Evolutionary conservation across 2,888 invertebrate genomes (phyloP), one percentile per base, ranked within the genome.

Genomic region (Eumerus sabulonum): DNA sequence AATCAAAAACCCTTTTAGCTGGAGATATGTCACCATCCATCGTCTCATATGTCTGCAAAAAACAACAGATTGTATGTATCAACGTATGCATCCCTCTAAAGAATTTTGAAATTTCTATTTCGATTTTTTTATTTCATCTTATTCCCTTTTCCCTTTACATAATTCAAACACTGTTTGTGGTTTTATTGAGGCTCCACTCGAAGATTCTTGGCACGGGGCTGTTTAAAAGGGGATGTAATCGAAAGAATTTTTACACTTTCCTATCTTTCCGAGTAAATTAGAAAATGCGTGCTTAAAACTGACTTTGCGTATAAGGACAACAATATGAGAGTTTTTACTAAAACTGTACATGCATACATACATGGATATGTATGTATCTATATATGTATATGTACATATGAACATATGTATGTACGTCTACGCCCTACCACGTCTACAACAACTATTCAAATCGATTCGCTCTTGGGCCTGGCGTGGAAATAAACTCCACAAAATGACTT

Each of bases 401-500:
- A 4, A 27, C 7, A 7, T 27, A 27, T 4, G 27, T 27, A 27
- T 27, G 27, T 27, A 27, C 7, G 2, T 7, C 2, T 27, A 27
- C 7, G 7, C 7, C 7, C 2, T 27, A 4, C 7, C 27, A 63
- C 53, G 36, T 50, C 14, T 11, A 42, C 63, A 9, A 63, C 19
- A 5, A 45, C 63, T 27, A 42, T 47, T 60, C 63, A 18, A 67
- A 74, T 74, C 13, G 59, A 57, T 73, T 68, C 14, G 50, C 56
- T 72, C 35, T 35, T 51, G 62, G 36, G 47, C 59, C 54, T 57
- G 48, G 51, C 72, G 68, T 79, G 68, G 27, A 79, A 74, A 79
- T 74, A 79, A 70, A 79, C 79, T 74, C 64, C 50, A 64, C 79
- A 74, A 79, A 79, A 74, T 79, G 79, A 79, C 79, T 79, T 79